Conservation (phyloP, 2,113 vertebrate species). For the Bothrops jararaca region DNA sequence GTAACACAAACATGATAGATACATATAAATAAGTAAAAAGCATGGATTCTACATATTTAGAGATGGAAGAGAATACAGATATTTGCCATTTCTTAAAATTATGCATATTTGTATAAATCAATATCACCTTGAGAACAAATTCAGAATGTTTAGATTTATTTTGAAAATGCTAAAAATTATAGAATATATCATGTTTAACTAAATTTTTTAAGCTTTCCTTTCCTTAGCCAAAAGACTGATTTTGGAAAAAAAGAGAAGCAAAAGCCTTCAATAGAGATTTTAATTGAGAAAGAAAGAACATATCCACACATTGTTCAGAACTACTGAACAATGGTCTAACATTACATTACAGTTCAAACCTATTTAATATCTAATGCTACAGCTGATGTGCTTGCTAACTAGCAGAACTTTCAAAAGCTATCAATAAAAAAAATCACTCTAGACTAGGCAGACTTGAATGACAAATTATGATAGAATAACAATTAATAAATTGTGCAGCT, state of each 20-base stretch:
- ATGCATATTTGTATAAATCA: constrained; percentile 12
- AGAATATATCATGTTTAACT: neutral
- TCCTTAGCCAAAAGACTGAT: neutral
- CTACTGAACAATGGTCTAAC: neutral
- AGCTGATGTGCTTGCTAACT: constrained; percentile 9
- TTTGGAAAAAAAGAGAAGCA: neutral
- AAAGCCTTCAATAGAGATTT: neutral
- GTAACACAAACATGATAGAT: constrained; percentile 52
- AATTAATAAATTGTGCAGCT: constrained; percentile 34
- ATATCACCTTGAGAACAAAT: constrained; percentile 30
- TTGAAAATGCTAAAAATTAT: constrained; percentile 1
- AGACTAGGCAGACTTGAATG: neutral
- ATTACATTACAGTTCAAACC: neutral
- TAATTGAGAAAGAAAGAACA: neutral
- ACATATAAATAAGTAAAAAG: constrained; percentile 64
- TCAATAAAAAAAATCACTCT: neutral
- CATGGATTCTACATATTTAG: constrained; percentile 65
- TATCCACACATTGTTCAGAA: neutral
- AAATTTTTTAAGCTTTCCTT: neutral
- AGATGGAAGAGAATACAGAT: constrained; percentile 30
- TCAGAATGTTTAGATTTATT: neutral
- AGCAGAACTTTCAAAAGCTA: constrained; percentile 20
- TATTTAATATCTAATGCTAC: neutral
- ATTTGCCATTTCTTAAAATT: constrained; percentile 46
- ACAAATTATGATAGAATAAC: constrained; percentile 35